These are phyloP conservation scores for Lagopus leucura DNA, from an alignment of 2,113 vertebrate genomes.

Conservation along the genomic window DNA sequence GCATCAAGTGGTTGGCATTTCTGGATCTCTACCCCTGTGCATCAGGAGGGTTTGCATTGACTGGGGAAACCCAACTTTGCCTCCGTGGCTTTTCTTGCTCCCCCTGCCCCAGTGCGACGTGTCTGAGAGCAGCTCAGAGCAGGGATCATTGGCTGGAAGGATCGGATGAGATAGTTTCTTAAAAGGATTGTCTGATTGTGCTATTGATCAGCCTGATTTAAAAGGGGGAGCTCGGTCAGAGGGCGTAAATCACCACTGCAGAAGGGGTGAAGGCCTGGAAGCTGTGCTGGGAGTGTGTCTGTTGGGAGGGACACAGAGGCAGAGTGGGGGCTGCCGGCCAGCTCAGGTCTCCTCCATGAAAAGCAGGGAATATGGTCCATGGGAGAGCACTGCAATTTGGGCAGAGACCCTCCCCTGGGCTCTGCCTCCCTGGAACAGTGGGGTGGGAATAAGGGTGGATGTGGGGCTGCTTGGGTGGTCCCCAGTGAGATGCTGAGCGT, in stretches of 20 bases:
- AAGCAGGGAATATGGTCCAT: constrained; percentile 38
- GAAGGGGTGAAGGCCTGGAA: constrained; percentile 49
- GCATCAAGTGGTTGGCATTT: background rate
- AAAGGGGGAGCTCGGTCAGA: constrained; percentile 70
- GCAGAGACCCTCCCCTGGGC: background rate
- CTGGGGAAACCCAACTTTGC: background rate
- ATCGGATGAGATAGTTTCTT: constrained; percentile 67
- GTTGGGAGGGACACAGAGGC: constrained; percentile 4
- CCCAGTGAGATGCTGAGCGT: background rate
- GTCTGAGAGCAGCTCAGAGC: constrained; percentile 26
- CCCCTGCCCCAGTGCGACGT: background rate
- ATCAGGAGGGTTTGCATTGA: fast-evolving
- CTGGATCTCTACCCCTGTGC: background rate
- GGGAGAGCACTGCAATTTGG: constrained; percentile 50
- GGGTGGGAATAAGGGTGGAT: background rate
- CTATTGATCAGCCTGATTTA: constrained; percentile 78
- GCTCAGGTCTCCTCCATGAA: background rate
- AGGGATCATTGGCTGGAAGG: constrained; percentile 65
- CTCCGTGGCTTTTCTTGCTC: background rate
- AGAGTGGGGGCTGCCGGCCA: constrained; percentile 25
- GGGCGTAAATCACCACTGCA: constrained; percentile 73
- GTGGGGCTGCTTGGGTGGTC: constrained; percentile 57
- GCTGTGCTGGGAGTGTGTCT: constrained; percentile 59
- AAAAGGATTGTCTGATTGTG: constrained; percentile 79
- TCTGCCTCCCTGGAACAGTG: fast-evolving